phyloP scores from a whole-genome alignment of 2,888 invertebrate species.

The Germaria angustata region DNA sequence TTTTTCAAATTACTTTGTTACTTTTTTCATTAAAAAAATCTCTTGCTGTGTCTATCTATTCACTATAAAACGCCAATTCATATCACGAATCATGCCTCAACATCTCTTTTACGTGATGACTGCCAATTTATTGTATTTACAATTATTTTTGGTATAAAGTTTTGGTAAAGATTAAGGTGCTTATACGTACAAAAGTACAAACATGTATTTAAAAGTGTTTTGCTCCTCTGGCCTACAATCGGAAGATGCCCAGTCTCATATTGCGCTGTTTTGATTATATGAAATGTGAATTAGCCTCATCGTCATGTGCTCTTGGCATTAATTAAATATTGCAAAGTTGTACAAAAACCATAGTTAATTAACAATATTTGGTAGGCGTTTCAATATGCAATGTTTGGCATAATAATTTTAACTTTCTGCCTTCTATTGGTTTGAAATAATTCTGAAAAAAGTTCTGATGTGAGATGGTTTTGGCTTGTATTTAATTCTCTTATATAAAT shows the following conservation, averaged over 20 bases:
- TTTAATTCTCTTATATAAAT: too few relatives aligned
- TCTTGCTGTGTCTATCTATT: background rate
- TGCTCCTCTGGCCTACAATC: background rate
- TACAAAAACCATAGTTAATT: constrained; percentile 7
- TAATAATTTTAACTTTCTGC: background rate
- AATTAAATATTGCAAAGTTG: constrained; percentile 30
- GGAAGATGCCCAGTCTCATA: constrained; percentile 4
- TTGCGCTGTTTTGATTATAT: background rate
- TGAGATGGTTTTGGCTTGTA: too few relatives aligned
- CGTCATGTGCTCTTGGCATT: constrained; percentile 48
- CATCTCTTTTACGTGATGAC: constrained; percentile 63
- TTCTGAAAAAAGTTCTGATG: background rate
- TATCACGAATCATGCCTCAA: constrained; percentile 53
- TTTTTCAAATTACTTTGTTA: too few relatives aligned
- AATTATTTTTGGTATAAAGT: constrained; percentile 31
- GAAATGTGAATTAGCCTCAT: constrained; percentile 1
- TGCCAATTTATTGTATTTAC: constrained; percentile 56
- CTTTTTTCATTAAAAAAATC: background rate
- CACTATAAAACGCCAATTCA: constrained; percentile 39
- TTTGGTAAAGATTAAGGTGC: background rate
- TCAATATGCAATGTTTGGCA: background rate
- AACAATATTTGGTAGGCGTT: background rate
- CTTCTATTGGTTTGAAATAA: background rate
- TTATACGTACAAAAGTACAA: background rate
- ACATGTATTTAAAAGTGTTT: background rate